Conservation (phyloP, 2,113 vertebrate species). For the Muntiacus muntjak region DNA sequence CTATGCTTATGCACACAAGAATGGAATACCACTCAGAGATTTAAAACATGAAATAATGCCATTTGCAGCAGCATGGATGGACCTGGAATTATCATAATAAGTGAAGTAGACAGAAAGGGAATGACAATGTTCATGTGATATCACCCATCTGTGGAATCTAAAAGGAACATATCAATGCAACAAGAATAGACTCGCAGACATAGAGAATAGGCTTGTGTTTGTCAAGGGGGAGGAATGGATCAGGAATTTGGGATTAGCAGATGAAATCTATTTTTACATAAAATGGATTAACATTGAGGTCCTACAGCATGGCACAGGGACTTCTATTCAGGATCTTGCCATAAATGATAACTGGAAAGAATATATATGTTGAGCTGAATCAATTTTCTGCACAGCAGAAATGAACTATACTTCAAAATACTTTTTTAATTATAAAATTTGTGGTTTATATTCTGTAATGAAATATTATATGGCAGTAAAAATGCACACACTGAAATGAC, state of each 20-base stretch:
- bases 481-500: background rate
- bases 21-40: too few relatives aligned
- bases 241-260: background rate
- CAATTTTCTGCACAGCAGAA: background rate
- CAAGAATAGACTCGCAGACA: too few relatives aligned
- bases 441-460: background rate
- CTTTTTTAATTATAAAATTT: background rate
- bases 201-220: too few relatives aligned
- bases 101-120: background rate
- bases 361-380: rapidly evolving
- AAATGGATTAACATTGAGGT: too few relatives aligned
- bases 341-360: background rate
- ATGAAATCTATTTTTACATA: background rate
- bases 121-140: too few relatives aligned
- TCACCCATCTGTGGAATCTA: too few relatives aligned
- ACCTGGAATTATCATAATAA: background rate
- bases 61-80: background rate
- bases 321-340: background rate
- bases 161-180: too few relatives aligned
- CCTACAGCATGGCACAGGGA: too few relatives aligned
- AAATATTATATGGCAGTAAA: background rate
- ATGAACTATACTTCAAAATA: background rate
- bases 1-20: too few relatives aligned
- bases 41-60: background rate
- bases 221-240: too few relatives aligned